These are phyloP conservation scores for Heloderma charlesbogerti DNA, from an alignment of 2,113 vertebrate species.

Conservation along the genomic window DNA sequence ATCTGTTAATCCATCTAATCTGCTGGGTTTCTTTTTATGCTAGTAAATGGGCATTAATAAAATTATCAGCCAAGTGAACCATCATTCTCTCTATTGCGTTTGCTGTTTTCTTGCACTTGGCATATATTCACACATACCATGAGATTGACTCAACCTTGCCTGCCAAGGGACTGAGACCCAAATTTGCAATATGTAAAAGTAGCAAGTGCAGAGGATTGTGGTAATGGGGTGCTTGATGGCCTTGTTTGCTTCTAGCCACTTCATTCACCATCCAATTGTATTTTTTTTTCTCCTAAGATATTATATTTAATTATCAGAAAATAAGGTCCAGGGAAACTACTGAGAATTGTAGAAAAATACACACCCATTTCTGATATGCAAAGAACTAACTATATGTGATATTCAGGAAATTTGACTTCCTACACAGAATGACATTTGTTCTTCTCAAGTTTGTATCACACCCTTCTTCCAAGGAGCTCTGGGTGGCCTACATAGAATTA, in stretches of 20 bases:
- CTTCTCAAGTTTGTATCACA: not conserved
- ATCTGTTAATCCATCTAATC: slow-evolving; percentile 24
- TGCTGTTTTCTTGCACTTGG: not conserved
- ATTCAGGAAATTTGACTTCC: not conserved
- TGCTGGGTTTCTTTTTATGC: not conserved
- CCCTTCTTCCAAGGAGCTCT: not conserved
- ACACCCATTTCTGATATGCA: not conserved
- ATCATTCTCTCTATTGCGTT: not conserved
- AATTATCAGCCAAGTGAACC: not conserved
- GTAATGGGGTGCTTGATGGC: not conserved
- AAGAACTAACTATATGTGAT: not conserved
- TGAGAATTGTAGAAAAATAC: not conserved
- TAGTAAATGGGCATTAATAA: slow-evolving; percentile 19
- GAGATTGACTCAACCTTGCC: not conserved
- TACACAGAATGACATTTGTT: not conserved
- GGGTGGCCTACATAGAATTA: not conserved
- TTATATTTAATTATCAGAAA: not conserved
- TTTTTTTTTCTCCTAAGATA: not conserved
- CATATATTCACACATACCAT: not conserved
- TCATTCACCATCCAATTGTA: not conserved
- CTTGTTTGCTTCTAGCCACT: not conserved
- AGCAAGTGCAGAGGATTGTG: not conserved
- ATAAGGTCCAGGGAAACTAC: not conserved
- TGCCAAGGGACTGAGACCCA: not conserved
- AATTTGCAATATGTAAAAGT: slow-evolving; percentile 9